Base-by-base conservation (phyloP, 2,888 invertebrate species). In the Pasiphila rectangulata region DNA sequence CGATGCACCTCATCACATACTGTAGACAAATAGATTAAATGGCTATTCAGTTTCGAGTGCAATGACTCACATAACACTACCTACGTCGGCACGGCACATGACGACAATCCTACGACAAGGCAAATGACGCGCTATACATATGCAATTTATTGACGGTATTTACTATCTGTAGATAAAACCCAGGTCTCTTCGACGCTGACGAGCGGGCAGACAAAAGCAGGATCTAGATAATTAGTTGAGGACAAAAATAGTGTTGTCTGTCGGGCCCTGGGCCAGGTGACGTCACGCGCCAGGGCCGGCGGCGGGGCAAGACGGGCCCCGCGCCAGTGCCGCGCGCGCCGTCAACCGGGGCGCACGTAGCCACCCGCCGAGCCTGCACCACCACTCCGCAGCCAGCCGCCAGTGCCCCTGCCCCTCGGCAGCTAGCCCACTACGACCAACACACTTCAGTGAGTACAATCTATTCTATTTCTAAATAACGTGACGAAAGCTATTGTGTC, bases 251-350 rank as follows among this genome's bases (percentile, higher is more conserved):
- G 87, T 84, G 75, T 74, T 71, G 73, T 71, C 69, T 68, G 77
- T 73, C 86, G 86, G 86, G 87, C 87, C 87, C 86, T 85, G 87
- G 86, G 85, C 84, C 85, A 83, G 86, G 79, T 87, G 87, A 87
- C 87, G 87, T 87, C 84, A 87, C 80, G 77, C 75, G 79, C 75
- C 81, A 81, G 83, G 79, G 84, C 80, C 79, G 73, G 61, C 77
- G 74, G 84, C 84, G 86, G 87, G 88, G 87, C 85, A 86, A 88
- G 83, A 86, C 85, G 86, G 87, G 88, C 86, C 87, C 87, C 87
- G 85, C 86, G 83, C 81, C 87, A 88, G 87, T 86, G 85, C 79
- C 85, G 87, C 84, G 87, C 85, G 87, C 87, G 87, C 87, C 83
- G 85, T 81, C 87, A 69, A 72, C 72, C 82, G 72, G 81, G 78